These are phyloP conservation scores for Pseudopodoces humilis DNA, from an alignment of 2,113 vertebrate species.

Conservation along the genomic window DNA sequence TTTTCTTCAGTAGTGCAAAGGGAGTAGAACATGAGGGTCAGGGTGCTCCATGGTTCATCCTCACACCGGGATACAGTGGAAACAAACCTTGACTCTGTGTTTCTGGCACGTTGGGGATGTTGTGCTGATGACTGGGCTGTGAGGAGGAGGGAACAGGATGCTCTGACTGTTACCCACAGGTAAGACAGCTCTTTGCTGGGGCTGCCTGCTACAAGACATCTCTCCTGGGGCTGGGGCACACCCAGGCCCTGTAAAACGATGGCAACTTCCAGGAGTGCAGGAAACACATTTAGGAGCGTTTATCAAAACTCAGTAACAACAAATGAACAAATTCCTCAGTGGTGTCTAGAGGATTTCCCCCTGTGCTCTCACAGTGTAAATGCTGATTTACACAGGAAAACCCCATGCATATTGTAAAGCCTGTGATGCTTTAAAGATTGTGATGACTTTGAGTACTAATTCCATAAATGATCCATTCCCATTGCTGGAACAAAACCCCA, in stretches of 20 bases:
- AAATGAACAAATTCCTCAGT: neutral
- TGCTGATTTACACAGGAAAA: neutral
- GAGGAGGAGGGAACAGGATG: neutral
- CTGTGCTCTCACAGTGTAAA: neutral
- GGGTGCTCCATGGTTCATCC: fast-evolving
- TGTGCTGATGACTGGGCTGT: fast-evolving
- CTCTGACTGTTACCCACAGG: fast-evolving
- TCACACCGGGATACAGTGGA: fast-evolving
- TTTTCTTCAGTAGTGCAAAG: neutral
- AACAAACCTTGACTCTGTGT: neutral
- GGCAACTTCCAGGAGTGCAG: neutral
- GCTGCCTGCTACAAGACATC: fast-evolving
- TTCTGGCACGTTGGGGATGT: neutral
- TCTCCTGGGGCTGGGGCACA: neutral
- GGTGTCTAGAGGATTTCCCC: neutral
- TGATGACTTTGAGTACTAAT: neutral
- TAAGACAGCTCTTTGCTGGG: neutral
- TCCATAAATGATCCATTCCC: neutral
- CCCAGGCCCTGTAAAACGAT: neutral
- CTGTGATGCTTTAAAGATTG: neutral
- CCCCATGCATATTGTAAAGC: neutral
- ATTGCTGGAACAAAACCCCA: neutral
- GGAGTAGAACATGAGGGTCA: neutral
- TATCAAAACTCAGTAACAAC: neutral
- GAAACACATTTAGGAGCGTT: neutral